Percentiles rank a stretch among this genome's conserved stretches.
Evolutionary conservation across 2,888 invertebrate species (phyloP).

Genomic region (Phyto melanocephala): DNA sequence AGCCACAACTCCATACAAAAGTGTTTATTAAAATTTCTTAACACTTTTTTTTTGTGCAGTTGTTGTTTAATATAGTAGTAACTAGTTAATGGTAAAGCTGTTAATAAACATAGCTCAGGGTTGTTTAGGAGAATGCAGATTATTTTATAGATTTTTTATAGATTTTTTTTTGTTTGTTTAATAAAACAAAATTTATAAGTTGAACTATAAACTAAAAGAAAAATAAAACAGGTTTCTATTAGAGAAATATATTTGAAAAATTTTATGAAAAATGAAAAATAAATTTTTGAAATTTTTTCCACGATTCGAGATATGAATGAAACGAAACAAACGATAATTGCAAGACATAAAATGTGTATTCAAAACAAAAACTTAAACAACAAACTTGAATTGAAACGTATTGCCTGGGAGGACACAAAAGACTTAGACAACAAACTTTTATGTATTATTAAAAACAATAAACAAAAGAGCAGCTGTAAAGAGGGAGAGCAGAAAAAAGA

Average conservation of each 20-base stretch:
- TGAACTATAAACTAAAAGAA: background rate
- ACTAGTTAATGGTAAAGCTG: conserved; percentile 25
- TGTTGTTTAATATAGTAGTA: background rate
- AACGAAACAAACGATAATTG: no score
- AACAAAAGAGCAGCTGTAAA: background rate
- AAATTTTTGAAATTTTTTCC: no score
- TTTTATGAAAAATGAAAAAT: background rate
- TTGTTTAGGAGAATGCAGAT: conserved; percentile 29
- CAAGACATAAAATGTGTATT: background rate
- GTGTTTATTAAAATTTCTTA: conserved; percentile 29
- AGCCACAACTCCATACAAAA: background rate
- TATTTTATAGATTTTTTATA: background rate
- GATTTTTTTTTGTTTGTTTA: background rate
- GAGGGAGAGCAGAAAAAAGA: background rate
- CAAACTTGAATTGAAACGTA: background rate
- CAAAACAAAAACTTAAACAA: background rate
- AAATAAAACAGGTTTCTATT: background rate
- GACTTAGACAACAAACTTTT: background rate
- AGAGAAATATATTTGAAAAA: background rate
- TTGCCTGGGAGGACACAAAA: background rate
- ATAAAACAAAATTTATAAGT: background rate
- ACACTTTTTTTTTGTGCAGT: conserved; percentile 16
- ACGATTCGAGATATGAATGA: no score
- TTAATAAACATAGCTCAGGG: conserved; percentile 34
- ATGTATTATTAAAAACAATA: background rate